Evolutionary conservation across 2,113 vertebrate species (phyloP).

Genomic region (Sula dactylatra): DNA sequence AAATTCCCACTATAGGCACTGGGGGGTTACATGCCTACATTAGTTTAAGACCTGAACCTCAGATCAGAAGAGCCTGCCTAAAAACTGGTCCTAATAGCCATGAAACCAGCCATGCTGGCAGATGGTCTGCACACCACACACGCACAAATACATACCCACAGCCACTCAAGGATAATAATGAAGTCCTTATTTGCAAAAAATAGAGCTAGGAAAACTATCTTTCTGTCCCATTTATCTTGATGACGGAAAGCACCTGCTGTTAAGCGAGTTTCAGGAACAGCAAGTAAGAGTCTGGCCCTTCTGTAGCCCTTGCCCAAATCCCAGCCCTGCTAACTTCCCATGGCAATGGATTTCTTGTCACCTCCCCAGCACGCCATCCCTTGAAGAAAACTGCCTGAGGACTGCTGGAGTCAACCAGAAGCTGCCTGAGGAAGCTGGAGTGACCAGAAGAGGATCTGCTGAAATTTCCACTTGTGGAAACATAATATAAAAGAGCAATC

Average conservation of each 20-base stretch:
- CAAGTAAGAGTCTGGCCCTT: background rate
- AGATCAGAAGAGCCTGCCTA: background rate
- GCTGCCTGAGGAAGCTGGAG: no score
- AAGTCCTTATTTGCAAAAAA: background rate
- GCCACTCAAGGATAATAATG: background rate
- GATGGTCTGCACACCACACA: background rate
- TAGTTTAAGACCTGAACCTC: background rate
- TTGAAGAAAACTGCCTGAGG: background rate
- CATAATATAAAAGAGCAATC: background rate
- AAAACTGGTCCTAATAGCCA: background rate
- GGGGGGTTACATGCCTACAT: background rate
- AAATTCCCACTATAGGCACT: background rate
- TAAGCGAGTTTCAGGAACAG: background rate
- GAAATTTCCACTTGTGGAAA: background rate
- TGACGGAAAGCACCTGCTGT: background rate
- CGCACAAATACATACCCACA: background rate
- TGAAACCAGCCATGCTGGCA: background rate
- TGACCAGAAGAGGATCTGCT: background rate
- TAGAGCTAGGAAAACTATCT: background rate
- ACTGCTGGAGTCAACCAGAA: background rate
- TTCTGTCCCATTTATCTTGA: background rate
- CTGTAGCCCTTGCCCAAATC: background rate
- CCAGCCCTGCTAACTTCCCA: background rate
- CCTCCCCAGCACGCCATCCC: accelerated
- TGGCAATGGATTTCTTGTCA: background rate